Conservation (phyloP, 1,140 invertebrate species). For the Cherax quadricarinatus region DNA sequence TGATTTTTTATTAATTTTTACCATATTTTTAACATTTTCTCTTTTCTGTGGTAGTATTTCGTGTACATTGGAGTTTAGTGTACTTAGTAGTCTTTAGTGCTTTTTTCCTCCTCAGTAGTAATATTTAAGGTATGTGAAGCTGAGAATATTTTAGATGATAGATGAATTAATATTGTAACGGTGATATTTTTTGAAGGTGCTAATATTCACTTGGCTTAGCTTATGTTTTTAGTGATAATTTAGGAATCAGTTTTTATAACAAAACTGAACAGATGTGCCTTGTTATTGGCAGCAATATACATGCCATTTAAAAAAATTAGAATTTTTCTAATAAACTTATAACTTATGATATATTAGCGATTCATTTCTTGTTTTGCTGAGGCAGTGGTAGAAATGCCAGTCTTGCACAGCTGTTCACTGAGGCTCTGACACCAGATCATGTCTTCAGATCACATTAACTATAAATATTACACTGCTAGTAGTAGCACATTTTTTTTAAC, state of each 20-base stretch:
- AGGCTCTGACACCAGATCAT: not conserved
- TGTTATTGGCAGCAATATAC: not conserved
- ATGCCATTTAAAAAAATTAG: not conserved
- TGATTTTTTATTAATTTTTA: not conserved
- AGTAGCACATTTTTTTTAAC: not conserved
- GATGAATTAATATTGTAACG: not conserved
- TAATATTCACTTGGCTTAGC: slow-evolving; percentile 51
- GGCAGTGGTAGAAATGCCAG: not conserved
- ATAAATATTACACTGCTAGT: not conserved
- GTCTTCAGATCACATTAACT: not conserved
- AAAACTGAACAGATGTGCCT: slow-evolving; percentile 17
- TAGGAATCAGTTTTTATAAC: not conserved
- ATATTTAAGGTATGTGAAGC: slow-evolving; percentile 10
- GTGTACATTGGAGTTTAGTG: slow-evolving; percentile 43
- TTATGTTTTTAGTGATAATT: slow-evolving; percentile 17
- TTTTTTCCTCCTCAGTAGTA: slow-evolving; percentile 16
- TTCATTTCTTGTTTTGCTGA: not conserved
- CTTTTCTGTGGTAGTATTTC: not conserved
- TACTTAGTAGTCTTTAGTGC: slow-evolving; percentile 60
- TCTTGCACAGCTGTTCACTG: slow-evolving; percentile 23
- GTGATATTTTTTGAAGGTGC: slow-evolving; percentile 60
- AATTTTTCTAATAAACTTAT: not conserved
- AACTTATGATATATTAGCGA: not conserved
- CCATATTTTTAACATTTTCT: not conserved
- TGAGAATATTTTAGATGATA: slow-evolving; percentile 9